phyloP scores from a whole-genome alignment of 2,888 invertebrate species.

The Tolmerus cingulatus region DNA sequence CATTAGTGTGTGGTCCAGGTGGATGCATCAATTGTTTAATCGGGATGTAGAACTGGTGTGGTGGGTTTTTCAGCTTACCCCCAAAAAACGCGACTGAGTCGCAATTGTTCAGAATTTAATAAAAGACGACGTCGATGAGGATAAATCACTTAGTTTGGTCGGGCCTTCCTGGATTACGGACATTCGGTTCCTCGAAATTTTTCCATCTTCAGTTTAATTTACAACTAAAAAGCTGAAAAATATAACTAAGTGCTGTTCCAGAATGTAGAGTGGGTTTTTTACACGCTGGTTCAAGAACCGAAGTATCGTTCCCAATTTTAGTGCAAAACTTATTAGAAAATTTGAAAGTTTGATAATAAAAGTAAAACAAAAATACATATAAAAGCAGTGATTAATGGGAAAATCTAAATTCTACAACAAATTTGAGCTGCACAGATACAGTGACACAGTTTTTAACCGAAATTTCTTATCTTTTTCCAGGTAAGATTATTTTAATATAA shows the following conservation, averaged over 20 bases:
- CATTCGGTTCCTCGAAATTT: slow-evolving; percentile 25
- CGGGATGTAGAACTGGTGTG: slow-evolving; percentile 34
- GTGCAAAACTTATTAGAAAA: not conserved
- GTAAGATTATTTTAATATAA: not conserved
- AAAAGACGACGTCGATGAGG: not conserved
- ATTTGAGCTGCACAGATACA: not conserved
- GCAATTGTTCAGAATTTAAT: slow-evolving; percentile 1
- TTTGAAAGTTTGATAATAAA: not conserved
- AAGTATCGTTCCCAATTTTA: slow-evolving; percentile 1
- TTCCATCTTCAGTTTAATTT: not conserved
- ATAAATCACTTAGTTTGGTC: slow-evolving; percentile 22
- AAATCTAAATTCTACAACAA: not conserved
- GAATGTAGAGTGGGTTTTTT: not conserved
- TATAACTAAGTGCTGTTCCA: not conserved
- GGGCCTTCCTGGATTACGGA: slow-evolving; percentile 33
- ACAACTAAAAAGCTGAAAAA: not conserved
- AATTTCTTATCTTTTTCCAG: not conserved
- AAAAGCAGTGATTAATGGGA: not conserved
- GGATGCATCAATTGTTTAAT: not conserved
- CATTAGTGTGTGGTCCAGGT: slow-evolving; percentile 36
- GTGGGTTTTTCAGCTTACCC: not conserved
- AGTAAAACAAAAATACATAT: not conserved
- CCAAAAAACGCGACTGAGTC: not conserved
- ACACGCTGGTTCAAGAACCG: not conserved
- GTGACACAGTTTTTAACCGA: not conserved